Percentiles rank a stretch among this genome's conserved stretches.
Evolutionary conservation across 2,113 vertebrate species (phyloP).

Genomic region (Nothoprocta perdicaria): DNA sequence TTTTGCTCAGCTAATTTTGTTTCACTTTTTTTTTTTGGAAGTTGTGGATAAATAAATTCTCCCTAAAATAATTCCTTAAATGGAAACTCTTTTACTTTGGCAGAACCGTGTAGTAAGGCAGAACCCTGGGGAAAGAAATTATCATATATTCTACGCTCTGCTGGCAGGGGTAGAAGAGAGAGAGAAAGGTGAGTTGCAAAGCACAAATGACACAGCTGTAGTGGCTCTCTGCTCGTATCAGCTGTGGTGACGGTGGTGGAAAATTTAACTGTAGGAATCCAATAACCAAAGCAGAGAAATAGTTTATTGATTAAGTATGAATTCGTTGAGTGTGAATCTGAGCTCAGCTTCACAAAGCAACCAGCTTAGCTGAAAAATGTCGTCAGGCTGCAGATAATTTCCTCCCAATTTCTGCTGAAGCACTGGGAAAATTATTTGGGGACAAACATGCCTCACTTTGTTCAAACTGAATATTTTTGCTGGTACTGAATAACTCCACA

Average conservation of each 20-base stretch:
- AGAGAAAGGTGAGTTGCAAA: conserved; percentile 84
- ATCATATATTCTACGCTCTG: conserved; percentile 97
- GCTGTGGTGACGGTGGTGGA: not conserved
- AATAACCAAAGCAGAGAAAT: not conserved
- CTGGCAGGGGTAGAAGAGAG: conserved; percentile 87
- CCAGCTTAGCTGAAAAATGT: not conserved
- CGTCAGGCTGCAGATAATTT: not conserved
- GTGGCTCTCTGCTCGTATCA: not conserved
- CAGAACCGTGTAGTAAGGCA: conserved; percentile 98
- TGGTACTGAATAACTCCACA: conserved; percentile 25
- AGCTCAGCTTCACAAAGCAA: conserved; percentile 1
- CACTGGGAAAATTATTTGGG: not conserved
- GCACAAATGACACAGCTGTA: fast-evolving
- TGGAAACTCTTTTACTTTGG: conserved; percentile 45
- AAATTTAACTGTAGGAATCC: not conserved
- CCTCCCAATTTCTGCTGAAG: not conserved
- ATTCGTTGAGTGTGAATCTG: conserved; percentile 8
- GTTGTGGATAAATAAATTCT: not conserved
- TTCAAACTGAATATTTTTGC: conserved; percentile 25
- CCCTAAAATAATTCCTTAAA: not conserved
- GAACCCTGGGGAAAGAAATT: conserved; percentile 96
- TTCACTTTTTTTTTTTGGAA: not conserved
- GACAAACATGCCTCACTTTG: conserved; percentile 10
- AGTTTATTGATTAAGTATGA: not conserved
- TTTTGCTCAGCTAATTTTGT: conserved; percentile 1